Base-by-base conservation (phyloP, 2,888 invertebrate genomes). In the Drosophila fulvimacula region DNA sequence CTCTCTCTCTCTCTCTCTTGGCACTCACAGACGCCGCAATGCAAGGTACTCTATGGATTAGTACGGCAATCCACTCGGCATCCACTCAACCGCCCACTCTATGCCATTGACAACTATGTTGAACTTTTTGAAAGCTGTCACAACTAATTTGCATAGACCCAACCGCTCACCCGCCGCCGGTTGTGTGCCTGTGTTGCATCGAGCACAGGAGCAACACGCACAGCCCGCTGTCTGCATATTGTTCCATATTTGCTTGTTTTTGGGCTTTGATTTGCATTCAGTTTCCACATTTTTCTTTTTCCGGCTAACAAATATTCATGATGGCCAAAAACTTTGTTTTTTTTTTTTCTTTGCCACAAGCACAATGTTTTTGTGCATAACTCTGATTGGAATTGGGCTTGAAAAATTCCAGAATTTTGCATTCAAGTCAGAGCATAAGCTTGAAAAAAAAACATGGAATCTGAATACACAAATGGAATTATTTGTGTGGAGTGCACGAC, bases 101-200 rank as follows among this genome's bases (percentile, higher is more conserved):
- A 9, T 52, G 21, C 49, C 69, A 88, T 82, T 70, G 86, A 82
- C 83, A 83, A 82, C 86, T 82, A 70, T 82, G 87, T 72, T 82
- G 75, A 83, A 86, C 83, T 83, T 86, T 83, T 79, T 81, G 84
- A 84, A 81, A 84, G 84, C 84, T 88, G 84, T 89, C 84, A 87
- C 84, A 85, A 85, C 89, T 85, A 84, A 85, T 85, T 85, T 85
- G 89, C 84, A 85, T 85, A 82, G 59, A 67, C 15, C 52, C 27
- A 30, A 11, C 9, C 55, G 41, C 9, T 6, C 27, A 7, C 27
- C 27, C 27, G 7, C 27, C 6, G 27, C 27, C 5, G 7, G 27
- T 1, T 27, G 27, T 9, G 41, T 42, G 41, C 21, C 0, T 41
- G 6, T 42, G 42, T 19, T 42, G 42, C 42, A 42, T 21, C 42